Percentiles rank a stretch among this genome's conserved stretches.
Evolutionary conservation across 2,113 vertebrate genomes (phyloP).

Genomic region (Taxidea taxus): DNA sequence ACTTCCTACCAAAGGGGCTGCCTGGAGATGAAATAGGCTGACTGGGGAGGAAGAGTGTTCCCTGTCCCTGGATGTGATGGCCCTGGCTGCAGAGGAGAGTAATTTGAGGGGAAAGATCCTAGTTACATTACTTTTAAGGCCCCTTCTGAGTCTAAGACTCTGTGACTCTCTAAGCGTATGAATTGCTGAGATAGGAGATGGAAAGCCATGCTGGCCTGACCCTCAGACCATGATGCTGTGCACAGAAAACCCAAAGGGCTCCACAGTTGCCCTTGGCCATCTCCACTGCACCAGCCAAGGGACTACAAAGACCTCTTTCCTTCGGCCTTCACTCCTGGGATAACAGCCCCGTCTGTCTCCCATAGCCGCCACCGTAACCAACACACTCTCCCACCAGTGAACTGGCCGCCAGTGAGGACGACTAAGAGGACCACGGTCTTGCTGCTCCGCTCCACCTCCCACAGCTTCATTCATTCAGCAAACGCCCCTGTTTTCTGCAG

Average conservation of each 20-base stretch:
- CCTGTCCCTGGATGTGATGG: not conserved
- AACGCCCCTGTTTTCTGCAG: not conserved
- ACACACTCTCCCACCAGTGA: not conserved
- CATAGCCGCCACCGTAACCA: not conserved
- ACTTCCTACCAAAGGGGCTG: not conserved
- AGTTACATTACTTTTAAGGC: not conserved
- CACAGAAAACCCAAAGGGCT: conserved; percentile 1
- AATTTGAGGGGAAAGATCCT: not conserved
- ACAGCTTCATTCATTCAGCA: not conserved
- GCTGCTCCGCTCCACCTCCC: not conserved
- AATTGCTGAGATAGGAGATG: not conserved
- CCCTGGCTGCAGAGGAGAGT: not conserved
- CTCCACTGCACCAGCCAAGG: not conserved
- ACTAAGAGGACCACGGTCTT: not conserved
- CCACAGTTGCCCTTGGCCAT: not conserved
- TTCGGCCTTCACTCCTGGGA: not conserved
- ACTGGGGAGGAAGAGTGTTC: not conserved
- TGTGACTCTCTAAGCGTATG: not conserved
- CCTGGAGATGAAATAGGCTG: not conserved
- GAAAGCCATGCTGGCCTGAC: not conserved
- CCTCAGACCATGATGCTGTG: not conserved
- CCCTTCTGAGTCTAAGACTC: not conserved
- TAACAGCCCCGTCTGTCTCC: not conserved
- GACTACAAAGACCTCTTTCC: not conserved
- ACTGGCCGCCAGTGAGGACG: not conserved